Conservation (phyloP, 2,113 vertebrate species). For the Dicerorhinus sumatrensis region DNA sequence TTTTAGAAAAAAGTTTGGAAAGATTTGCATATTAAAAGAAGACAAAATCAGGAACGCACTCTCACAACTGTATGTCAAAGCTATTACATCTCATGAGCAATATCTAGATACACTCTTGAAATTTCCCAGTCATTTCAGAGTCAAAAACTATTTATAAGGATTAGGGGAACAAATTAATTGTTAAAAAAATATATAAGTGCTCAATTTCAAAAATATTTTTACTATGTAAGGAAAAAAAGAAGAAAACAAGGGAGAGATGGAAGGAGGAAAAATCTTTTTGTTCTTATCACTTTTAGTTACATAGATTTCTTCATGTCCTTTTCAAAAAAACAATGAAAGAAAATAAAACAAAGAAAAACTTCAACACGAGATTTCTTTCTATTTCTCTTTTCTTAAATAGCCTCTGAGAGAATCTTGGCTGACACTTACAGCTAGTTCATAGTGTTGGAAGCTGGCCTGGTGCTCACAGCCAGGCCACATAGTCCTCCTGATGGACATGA, state of each 20-base stretch:
- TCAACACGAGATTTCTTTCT: not conserved
- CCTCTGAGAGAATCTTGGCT: not conserved
- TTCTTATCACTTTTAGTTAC: not conserved
- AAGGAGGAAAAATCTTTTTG: not conserved
- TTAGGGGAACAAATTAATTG: not conserved
- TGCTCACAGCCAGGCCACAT: fast-evolving
- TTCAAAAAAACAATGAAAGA: not conserved
- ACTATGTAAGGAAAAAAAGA: not conserved
- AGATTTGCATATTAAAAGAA: not conserved
- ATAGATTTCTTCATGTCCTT: not conserved
- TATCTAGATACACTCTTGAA: not conserved
- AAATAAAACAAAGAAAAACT: not conserved
- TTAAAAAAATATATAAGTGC: not conserved
- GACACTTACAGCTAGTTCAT: not conserved
- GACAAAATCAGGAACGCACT: not conserved
- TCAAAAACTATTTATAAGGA: not conserved
- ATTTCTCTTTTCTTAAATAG: not conserved
- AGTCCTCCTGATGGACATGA: not conserved
- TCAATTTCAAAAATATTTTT: not conserved
- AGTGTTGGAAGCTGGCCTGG: too few relatives aligned
- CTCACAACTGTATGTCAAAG: not conserved
- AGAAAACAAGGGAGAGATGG: not conserved
- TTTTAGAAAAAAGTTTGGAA: constrained; percentile 31
- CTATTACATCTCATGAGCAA: not conserved
- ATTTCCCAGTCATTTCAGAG: not conserved